These are phyloP conservation scores for Gavialis gangeticus DNA, from an alignment of 2,113 vertebrate species.

Conservation along the genomic window DNA sequence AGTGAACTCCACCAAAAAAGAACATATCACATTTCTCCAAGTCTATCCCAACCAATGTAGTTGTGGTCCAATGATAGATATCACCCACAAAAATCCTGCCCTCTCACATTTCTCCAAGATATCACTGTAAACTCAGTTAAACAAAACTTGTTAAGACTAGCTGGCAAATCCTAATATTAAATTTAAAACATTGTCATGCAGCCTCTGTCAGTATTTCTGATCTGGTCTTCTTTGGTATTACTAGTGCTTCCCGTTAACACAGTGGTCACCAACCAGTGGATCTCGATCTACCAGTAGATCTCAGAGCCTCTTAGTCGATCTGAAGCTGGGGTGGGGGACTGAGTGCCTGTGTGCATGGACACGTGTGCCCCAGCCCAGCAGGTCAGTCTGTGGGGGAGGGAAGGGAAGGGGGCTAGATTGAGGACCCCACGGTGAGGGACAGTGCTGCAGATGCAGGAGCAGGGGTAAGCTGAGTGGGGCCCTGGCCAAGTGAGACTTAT, in stretches of 20 bases:
- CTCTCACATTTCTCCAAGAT: not conserved
- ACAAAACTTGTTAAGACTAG: not conserved
- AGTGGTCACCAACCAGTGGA: too few species aligned
- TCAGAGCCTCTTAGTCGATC: too few species aligned
- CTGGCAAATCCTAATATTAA: not conserved
- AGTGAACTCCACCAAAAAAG: not conserved
- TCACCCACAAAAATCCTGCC: not conserved
- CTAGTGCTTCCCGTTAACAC: not conserved
- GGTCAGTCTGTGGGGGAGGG: too few species aligned
- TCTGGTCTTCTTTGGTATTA: not conserved
- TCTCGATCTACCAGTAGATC: too few species aligned
- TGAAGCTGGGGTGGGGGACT: too few species aligned
- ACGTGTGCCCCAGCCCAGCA: too few species aligned
- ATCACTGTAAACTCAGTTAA: not conserved
- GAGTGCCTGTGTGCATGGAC: too few species aligned
- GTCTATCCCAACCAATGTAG: not conserved
- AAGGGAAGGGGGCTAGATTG: too few species aligned
- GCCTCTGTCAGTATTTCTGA: not conserved
- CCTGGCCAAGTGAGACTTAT: too few species aligned
- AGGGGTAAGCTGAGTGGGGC: too few species aligned
- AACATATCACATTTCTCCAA: not conserved
- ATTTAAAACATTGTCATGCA: not conserved
- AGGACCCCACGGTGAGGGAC: too few species aligned
- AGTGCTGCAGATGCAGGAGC: too few species aligned
- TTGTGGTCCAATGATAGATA: not conserved